phyloP scores from a whole-genome alignment of 2,888 invertebrate genomes.

The Nipponacmea schrenckii region DNA sequence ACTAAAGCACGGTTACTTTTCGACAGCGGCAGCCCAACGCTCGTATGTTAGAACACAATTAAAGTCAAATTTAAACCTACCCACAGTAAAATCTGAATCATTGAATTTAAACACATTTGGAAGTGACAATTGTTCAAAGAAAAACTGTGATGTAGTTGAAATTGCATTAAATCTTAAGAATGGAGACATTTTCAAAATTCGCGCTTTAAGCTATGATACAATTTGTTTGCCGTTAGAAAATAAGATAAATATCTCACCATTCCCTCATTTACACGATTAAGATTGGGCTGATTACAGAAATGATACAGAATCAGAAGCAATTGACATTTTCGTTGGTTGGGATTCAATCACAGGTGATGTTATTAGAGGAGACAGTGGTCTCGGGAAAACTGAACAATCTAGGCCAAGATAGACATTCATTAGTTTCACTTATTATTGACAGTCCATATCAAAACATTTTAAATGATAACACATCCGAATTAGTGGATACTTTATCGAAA shows the following conservation, averaged over 20 bases:
- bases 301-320: background rate
- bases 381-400: background rate
- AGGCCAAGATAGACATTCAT: background rate
- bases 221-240: background rate
- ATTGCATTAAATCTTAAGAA: background rate
- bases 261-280: background rate
- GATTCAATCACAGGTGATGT: background rate
- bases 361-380: background rate
- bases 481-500: background rate
- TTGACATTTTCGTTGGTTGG: slow-evolving; percentile 3
- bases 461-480: background rate
- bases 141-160: background rate
- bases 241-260: background rate
- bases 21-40: slow-evolving; percentile 13
- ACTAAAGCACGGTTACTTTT: background rate
- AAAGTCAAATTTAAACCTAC: background rate
- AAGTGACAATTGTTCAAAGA: slow-evolving; percentile 5
- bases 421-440: background rate
- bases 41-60: background rate
- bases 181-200: background rate
- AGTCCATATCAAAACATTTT: background rate
- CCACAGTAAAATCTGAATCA: background rate
- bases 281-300: background rate
- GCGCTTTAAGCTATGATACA: background rate
- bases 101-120: slow-evolving; percentile 12